These are phyloP conservation scores for Sitobion miscanthi DNA, from an alignment of 1,140 invertebrate genomes.

Conservation along the genomic window DNA sequence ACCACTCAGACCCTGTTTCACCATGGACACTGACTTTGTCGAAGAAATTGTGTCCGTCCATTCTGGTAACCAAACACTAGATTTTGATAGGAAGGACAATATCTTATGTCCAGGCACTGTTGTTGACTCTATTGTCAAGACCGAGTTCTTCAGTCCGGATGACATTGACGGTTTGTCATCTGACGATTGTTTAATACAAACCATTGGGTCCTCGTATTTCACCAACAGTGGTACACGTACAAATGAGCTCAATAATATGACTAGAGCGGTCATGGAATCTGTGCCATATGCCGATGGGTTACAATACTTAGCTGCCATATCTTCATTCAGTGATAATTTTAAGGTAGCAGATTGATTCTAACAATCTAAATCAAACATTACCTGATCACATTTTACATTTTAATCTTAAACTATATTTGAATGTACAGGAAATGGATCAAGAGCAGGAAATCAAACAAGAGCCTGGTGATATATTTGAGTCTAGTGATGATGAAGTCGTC, in stretches of 20 bases:
- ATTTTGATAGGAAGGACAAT: conserved; percentile 29
- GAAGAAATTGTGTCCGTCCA: conserved; percentile 45
- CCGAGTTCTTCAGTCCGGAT: not conserved
- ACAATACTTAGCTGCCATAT: conserved; percentile 57
- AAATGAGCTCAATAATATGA: conserved; percentile 37
- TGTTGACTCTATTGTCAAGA: not conserved
- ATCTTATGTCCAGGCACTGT: not conserved
- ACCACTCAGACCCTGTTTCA: not conserved
- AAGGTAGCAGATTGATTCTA: conserved; percentile 24
- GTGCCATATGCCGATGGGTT: conserved; percentile 55
- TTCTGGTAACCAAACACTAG: conserved; percentile 9
- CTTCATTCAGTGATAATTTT: conserved; percentile 57
- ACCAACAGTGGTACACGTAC: not conserved
- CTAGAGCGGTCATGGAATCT: conserved; percentile 56
- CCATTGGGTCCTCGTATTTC: conserved; percentile 49
- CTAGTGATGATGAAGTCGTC: conserved; percentile 36
- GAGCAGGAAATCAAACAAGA: not conserved
- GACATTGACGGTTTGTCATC: conserved; percentile 31
- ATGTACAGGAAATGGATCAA: conserved; percentile 10
- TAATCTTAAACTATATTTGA: not conserved
- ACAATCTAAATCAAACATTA: not conserved
- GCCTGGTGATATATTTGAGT: conserved; percentile 26
- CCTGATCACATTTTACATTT: not conserved
- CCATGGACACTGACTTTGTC: conserved; percentile 45
- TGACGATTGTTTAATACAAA: conserved; percentile 26